These are phyloP conservation scores for Catocala sponsa DNA, from an alignment of 2,888 invertebrate genomes.

Conservation along the genomic window DNA sequence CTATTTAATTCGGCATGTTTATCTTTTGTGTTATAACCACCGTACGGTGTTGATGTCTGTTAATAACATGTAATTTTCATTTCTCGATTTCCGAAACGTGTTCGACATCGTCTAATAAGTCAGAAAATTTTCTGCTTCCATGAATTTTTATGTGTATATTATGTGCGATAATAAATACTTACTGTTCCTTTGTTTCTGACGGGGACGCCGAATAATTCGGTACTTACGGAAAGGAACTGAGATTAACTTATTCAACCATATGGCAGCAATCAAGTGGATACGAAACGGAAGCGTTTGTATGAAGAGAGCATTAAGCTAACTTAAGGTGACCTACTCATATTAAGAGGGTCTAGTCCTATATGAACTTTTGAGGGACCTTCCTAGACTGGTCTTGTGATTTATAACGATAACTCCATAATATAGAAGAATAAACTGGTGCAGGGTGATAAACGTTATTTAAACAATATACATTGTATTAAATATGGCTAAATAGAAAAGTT, in stretches of 20 bases:
- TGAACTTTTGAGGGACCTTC: neutral
- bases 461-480: no score
- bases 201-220: constrained; percentile 44
- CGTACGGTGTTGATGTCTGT: constrained; percentile 82
- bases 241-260: constrained; percentile 28
- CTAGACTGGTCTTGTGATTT: no score
- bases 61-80: constrained; percentile 86
- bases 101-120: constrained; percentile 79
- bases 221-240: constrained; percentile 33
- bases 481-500: no score
- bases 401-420: no score
- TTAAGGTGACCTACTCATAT: neutral
- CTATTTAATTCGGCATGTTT: constrained; percentile 84
- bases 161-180: constrained; percentile 63
- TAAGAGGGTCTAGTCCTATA: neutral
- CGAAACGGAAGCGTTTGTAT: constrained; percentile 2
- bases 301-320: neutral
- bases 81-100: constrained; percentile 82
- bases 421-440: no score
- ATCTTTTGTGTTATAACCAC: constrained; percentile 86
- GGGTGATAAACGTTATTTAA: no score
- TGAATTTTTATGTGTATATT: constrained; percentile 74
- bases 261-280: constrained; percentile 8
- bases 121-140: constrained; percentile 72
- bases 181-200: constrained; percentile 60